These are phyloP conservation scores for Homarus americanus DNA, from an alignment of 1,140 invertebrate species.

Conservation along the genomic window DNA sequence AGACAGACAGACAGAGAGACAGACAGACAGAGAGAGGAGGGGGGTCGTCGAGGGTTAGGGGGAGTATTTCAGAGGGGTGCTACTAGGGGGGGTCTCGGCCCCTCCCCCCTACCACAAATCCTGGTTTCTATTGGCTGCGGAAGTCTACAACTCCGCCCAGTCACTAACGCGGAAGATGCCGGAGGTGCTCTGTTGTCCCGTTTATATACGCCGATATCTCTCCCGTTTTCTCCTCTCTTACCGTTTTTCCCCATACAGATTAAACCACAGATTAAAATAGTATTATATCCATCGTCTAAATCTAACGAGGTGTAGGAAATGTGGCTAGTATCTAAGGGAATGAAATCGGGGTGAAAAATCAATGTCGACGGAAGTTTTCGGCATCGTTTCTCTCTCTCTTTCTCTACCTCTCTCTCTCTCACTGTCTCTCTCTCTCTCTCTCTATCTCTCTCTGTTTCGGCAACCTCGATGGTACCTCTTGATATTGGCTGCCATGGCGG, in stretches of 20 bases:
- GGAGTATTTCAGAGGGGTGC: conserved; percentile 55
- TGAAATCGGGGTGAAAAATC: no score
- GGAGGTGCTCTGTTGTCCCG: no score
- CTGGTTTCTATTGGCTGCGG: conserved; percentile 73
- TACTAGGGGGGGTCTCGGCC: conserved; percentile 63
- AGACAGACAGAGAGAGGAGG: not conserved
- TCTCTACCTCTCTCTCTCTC: no score
- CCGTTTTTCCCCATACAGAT: no score
- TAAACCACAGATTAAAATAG: no score
- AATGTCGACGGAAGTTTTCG: not conserved
- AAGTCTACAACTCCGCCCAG: conserved; percentile 71
- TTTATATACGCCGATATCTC: no score
- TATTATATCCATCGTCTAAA: no score
- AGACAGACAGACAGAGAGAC: conserved; percentile 41
- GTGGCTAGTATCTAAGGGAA: no score
- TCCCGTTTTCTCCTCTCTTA: no score
- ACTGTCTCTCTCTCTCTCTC: no score
- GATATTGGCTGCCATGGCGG: conserved; percentile 74
- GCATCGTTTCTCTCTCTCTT: not conserved
- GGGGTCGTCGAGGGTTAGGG: not conserved
- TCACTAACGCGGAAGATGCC: conserved; percentile 45
- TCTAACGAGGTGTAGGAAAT: no score
- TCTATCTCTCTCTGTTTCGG: no score
- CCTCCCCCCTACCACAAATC: conserved; percentile 74
- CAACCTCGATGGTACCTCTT: conserved; percentile 62